Evolutionary conservation across 2,797 vertebrate genomes (phyloP).

Genomic region (Helicolenus hilgendorfi): DNA sequence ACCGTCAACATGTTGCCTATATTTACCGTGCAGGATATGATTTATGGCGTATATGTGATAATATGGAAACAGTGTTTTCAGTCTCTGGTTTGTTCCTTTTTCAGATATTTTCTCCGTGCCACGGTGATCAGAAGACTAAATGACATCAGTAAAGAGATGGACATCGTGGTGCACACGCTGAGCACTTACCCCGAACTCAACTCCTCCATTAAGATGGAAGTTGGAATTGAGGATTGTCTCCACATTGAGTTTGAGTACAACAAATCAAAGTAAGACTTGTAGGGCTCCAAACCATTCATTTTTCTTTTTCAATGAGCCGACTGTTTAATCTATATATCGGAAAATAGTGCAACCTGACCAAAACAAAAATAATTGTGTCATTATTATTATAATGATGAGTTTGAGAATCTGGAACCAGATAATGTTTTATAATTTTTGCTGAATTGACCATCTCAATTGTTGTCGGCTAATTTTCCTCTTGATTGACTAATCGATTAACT

Average conservation of each 20-base stretch:
- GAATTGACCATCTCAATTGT: not conserved
- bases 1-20: not conserved
- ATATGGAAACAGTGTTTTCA: not conserved
- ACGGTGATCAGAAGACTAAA: constrained; percentile 97
- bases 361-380: not conserved
- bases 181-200: constrained; percentile 98
- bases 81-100: not conserved
- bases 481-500: not conserved
- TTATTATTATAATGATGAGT: not conserved
- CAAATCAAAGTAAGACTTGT: constrained; percentile 96
- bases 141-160: constrained; percentile 98
- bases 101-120: constrained; percentile 98
- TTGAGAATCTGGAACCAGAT: not conserved
- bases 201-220: constrained; percentile 99
- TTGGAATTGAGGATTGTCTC: constrained; percentile 98
- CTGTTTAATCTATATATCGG: not conserved
- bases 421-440: not conserved
- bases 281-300: not conserved
- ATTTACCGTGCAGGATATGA: not conserved
- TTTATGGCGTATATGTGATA: not conserved
- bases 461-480: not conserved
- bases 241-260: constrained; percentile 99
- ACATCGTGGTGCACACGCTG: constrained; percentile 97
- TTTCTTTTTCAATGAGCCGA: not conserved
- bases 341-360: not conserved